Evolutionary conservation across 2,888 invertebrate species (phyloP).

Genomic region (Aplocera efformata): DNA sequence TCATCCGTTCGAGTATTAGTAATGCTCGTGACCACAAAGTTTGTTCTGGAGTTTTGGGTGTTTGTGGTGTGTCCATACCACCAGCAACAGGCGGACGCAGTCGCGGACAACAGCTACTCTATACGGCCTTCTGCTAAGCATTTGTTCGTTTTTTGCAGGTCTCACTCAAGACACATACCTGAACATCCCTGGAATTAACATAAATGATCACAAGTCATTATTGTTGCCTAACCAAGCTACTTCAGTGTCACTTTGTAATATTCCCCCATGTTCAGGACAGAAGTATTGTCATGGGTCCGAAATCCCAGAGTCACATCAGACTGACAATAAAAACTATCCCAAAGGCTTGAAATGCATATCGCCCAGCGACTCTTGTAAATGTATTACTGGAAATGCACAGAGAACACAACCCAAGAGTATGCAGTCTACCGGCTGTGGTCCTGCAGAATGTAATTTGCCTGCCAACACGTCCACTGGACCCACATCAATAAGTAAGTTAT

Average conservation of each 20-base stretch:
- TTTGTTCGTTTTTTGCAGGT: constrained; percentile 10
- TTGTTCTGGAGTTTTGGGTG: background rate
- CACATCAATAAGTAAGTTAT: constrained; percentile 1
- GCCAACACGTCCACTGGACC: background rate
- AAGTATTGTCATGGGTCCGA: background rate
- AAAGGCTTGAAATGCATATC: background rate
- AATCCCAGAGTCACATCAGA: background rate
- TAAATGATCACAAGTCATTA: constrained; percentile 8
- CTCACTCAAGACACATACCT: constrained; percentile 17
- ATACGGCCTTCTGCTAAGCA: too few relatives aligned
- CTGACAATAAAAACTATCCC: background rate
- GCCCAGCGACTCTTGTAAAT: background rate
- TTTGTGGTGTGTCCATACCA: too few relatives aligned
- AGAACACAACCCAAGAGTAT: background rate
- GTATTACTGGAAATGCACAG: background rate
- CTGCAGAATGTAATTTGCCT: background rate
- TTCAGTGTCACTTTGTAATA: constrained; percentile 7
- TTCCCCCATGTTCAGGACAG: background rate
- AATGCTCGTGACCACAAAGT: too few relatives aligned
- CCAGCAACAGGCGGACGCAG: too few relatives aligned
- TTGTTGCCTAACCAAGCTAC: constrained; percentile 1
- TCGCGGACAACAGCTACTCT: too few relatives aligned
- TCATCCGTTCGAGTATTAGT: too few relatives aligned
- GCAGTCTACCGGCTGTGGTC: background rate
- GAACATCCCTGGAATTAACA: constrained; percentile 5